These are phyloP conservation scores for Drosophila nr. perissopoda DNA, from an alignment of 2,888 invertebrate species.

Conservation along the genomic window DNA sequence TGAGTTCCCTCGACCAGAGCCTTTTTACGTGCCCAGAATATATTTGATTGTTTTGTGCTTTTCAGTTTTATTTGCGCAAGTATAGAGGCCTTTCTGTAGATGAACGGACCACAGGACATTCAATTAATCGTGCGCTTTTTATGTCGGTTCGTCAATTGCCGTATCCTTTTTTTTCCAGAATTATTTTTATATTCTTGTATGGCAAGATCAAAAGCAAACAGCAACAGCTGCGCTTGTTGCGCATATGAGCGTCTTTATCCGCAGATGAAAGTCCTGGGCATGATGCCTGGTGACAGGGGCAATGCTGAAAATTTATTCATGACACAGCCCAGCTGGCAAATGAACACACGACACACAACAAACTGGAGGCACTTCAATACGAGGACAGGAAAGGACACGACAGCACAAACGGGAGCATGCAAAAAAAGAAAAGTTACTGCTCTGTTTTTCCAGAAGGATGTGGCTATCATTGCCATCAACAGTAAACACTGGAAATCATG, in stretches of 20 bases:
- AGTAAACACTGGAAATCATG: slow-evolving; percentile 67
- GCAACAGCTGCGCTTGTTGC: slow-evolving; percentile 22
- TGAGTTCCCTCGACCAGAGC: not conserved
- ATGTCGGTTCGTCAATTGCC: not conserved
- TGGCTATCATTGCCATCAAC: slow-evolving; percentile 24
- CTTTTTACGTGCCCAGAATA: not conserved
- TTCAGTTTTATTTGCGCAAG: not conserved
- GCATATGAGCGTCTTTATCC: slow-evolving; percentile 30
- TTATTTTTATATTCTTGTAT: not conserved
- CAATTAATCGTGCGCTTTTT: not conserved
- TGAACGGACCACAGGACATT: not conserved
- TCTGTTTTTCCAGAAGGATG: not conserved
- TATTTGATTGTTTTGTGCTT: not conserved
- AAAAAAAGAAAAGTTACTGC: not conserved
- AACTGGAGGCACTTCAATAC: slow-evolving; percentile 1
- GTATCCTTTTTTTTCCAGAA: not conserved
- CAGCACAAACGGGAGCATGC: slow-evolving; percentile 31
- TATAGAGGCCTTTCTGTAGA: not conserved
- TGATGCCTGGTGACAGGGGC: not conserved
- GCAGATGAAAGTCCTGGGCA: not conserved
- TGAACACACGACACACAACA: slow-evolving; percentile 39
- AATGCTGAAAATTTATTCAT: slow-evolving; percentile 8
- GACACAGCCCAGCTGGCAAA: slow-evolving; percentile 40
- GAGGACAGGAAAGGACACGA: slow-evolving; percentile 3
- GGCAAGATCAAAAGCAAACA: slow-evolving; percentile 3